Evolutionary conservation across 2,888 invertebrate genomes (phyloP).

Genomic region (Temnothorax rugatulus): DNA sequence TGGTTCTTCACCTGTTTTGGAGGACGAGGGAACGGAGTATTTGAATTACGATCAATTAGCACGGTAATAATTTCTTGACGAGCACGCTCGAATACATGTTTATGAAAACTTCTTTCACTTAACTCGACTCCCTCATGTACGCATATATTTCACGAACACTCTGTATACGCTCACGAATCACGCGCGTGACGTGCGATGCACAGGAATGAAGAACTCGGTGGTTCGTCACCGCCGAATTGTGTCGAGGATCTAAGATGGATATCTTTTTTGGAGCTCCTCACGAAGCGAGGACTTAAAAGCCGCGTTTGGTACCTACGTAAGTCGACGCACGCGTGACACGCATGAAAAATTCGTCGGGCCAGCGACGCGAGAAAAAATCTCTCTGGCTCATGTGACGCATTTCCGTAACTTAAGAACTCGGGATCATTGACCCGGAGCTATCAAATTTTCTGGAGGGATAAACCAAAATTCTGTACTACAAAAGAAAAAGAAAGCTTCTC

Average conservation of each 20-base stretch:
- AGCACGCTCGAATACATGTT: background rate
- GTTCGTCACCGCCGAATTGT: conserved; percentile 79
- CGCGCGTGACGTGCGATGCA: conserved; percentile 76
- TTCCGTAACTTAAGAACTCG: background rate
- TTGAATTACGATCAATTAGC: background rate
- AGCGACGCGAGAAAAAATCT: conserved; percentile 16
- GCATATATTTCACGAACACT: conserved; percentile 16
- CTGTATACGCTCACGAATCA: background rate
- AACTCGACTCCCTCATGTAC: background rate
- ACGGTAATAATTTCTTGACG: background rate
- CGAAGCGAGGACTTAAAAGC: background rate
- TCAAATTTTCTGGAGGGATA: background rate
- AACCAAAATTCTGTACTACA: background rate
- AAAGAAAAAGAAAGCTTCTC: background rate
- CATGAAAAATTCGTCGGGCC: conserved; percentile 21
- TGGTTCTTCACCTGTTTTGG: background rate
- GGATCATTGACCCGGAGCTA: background rate
- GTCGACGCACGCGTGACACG: background rate
- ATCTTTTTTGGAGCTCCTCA: conserved; percentile 52
- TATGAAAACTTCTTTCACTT: background rate
- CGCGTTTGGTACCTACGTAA: background rate
- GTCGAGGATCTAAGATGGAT: conserved; percentile 81
- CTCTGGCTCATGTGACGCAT: background rate
- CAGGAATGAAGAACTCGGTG: conserved; percentile 80
- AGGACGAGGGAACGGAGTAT: background rate